Conservation (phyloP, 1,140 invertebrate genomes). For the Euwallacea similis region DNA sequence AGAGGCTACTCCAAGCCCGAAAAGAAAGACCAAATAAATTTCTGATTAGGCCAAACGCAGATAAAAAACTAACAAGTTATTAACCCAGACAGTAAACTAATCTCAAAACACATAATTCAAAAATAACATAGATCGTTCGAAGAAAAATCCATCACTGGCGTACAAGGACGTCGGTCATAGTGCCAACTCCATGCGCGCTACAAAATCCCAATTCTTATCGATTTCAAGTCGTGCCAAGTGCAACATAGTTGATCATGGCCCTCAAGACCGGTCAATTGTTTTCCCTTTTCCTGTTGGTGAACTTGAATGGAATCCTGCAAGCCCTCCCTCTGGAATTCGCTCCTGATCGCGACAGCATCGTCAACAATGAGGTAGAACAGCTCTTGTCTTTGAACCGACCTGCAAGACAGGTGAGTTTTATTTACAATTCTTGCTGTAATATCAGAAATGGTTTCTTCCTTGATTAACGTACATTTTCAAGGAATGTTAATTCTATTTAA, state of each 20-base stretch:
- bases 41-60: too few relatives aligned
- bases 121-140: too few relatives aligned
- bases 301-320: constrained; percentile 1
- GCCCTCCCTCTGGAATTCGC: constrained; percentile 35
- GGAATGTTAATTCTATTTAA: too few relatives aligned
- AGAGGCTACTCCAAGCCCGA: too few relatives aligned
- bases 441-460: background rate
- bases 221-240: constrained; percentile 14
- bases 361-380: constrained; percentile 49
- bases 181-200: constrained; percentile 30
- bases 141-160: constrained; percentile 4
- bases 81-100: too few relatives aligned
- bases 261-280: constrained; percentile 18
- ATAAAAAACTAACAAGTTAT: too few relatives aligned
- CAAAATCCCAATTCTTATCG: constrained; percentile 28
- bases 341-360: constrained; percentile 29
- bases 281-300: constrained; percentile 21
- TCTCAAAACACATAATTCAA: too few relatives aligned
- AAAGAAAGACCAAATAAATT: too few relatives aligned
- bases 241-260: constrained; percentile 37
- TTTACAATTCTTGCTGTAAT: background rate
- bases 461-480: too few relatives aligned
- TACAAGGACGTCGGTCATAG: constrained; percentile 4
- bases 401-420: constrained; percentile 30
- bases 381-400: constrained; percentile 42